Conservation (phyloP, 2,888 invertebrate species). For the Thera britannica region DNA sequence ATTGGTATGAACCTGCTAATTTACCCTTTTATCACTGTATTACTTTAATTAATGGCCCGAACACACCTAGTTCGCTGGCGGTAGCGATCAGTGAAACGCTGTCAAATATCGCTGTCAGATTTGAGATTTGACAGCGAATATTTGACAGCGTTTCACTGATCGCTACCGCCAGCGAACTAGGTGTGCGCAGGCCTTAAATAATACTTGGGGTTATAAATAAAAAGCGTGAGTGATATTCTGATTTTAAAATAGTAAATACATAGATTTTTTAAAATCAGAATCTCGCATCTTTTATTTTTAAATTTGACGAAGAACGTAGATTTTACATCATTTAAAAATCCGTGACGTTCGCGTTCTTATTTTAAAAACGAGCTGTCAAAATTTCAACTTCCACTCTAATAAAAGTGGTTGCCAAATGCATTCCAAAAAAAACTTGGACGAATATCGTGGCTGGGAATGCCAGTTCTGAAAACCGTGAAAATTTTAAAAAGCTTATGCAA, state of each 20-base stretch:
- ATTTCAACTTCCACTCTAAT: slow-evolving; percentile 13
- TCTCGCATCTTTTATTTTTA: background rate
- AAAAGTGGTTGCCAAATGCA: slow-evolving; percentile 29
- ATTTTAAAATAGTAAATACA: background rate
- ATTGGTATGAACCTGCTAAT: no score
- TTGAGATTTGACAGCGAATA: no score
- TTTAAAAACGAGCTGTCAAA: slow-evolving; percentile 21
- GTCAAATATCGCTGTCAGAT: no score
- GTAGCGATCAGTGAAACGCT: no score
- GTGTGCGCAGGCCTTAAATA: no score
- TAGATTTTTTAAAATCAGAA: background rate
- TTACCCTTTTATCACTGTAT: no score
- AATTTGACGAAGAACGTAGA: background rate
- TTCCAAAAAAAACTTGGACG: slow-evolving; percentile 15
- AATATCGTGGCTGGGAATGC: slow-evolving; percentile 13
- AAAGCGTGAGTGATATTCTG: no score
- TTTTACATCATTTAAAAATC: slow-evolving; percentile 3
- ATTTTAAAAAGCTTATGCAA: slow-evolving; percentile 12
- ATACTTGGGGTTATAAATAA: no score
- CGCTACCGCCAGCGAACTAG: no score
- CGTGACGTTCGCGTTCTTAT: slow-evolving; percentile 15
- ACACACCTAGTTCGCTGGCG: no score
- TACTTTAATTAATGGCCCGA: no score
- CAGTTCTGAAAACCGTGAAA: slow-evolving; percentile 17
- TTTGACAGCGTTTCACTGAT: no score